Conservation (phyloP, 2,888 invertebrate genomes). For the Suillia variegata region DNA sequence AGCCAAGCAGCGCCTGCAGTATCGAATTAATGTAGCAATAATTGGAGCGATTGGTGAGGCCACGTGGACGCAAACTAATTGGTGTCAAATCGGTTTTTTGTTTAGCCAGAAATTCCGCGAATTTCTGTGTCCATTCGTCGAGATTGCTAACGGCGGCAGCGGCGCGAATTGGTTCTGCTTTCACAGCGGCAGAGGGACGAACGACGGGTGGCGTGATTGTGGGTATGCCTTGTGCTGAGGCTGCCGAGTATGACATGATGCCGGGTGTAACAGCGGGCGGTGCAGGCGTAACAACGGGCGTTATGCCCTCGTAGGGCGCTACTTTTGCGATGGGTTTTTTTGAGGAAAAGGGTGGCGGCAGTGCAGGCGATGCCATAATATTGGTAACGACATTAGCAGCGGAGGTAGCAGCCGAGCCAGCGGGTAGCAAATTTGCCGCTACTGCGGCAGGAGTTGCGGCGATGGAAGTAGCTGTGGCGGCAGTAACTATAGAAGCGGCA, state of each 20-base stretch:
- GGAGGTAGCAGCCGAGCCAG: conserved; percentile 9
- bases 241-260: conserved; percentile 58
- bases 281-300: conserved; percentile 40
- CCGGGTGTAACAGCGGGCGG: conserved; percentile 53
- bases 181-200: neutral
- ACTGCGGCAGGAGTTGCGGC: no score
- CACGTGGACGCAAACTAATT: conserved; percentile 83
- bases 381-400: conserved; percentile 25
- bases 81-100: conserved; percentile 80
- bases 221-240: conserved; percentile 59
- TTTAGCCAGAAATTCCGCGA: conserved; percentile 75
- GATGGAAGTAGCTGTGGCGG: neutral
- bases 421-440: no score
- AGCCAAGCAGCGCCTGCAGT: conserved; percentile 89
- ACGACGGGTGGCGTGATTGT: conserved; percentile 14
- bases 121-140: conserved; percentile 58
- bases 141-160: conserved; percentile 37
- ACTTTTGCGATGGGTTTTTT: conserved; percentile 69
- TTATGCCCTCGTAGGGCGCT: conserved; percentile 63
- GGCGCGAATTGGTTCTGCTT: neutral
- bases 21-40: conserved; percentile 97
- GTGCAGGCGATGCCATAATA: conserved; percentile 36
- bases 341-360: conserved; percentile 47
- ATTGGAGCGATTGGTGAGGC: conserved; percentile 90
- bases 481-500: neutral